Conservation (phyloP, 1,140 invertebrate species). For the Brachionus sp. region DNA sequence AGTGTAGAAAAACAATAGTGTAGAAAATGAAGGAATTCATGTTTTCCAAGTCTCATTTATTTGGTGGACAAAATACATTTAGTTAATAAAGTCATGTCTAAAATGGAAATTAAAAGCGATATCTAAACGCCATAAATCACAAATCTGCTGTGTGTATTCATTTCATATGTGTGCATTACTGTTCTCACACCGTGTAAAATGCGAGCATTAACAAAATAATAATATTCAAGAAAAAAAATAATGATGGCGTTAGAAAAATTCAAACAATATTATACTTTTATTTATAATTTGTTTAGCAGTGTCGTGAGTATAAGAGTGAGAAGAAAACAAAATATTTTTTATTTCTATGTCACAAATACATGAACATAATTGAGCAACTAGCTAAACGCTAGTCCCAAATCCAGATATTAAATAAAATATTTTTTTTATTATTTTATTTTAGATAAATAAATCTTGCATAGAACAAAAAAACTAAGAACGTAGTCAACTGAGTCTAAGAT, state of each 20-base stretch:
- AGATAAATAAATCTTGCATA: background rate
- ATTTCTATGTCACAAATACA: background rate
- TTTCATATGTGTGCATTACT: background rate
- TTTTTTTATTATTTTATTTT: too few species aligned
- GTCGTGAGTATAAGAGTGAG: background rate
- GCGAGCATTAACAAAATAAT: background rate
- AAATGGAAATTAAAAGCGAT: too few species aligned
- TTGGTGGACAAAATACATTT: too few species aligned
- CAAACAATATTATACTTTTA: background rate
- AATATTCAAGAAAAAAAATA: background rate
- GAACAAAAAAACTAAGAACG: background rate
- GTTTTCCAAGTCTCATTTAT: too few species aligned
- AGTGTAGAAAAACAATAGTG: too few species aligned
- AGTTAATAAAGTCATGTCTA: too few species aligned
- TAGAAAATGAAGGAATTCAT: too few species aligned
- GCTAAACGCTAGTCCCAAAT: background rate
- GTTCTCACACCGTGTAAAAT: background rate
- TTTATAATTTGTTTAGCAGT: background rate
- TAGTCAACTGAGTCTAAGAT: background rate
- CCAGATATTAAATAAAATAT: background rate
- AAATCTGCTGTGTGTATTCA: background rate
- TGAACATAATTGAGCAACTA: background rate
- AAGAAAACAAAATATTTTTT: background rate
- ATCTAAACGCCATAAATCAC: too few species aligned
- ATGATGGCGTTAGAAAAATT: constrained; percentile 20